phyloP scores from a whole-genome alignment of 2,797 vertebrate genomes.

The Bradypus variegatus region DNA sequence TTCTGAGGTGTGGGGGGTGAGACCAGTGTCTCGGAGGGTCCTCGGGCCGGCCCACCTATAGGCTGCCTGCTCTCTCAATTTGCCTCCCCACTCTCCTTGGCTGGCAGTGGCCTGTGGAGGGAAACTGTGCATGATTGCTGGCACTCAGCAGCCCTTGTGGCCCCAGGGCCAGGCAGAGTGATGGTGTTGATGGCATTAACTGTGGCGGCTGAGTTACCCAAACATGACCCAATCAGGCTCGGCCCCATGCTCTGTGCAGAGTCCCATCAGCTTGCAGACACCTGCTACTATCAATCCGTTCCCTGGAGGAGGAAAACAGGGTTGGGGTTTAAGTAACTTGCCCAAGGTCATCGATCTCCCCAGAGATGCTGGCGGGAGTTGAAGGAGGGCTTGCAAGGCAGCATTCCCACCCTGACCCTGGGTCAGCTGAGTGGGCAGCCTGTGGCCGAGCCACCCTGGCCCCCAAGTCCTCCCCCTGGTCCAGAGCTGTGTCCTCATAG shows the following conservation, averaged over 20 bases:
- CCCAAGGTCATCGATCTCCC: not conserved
- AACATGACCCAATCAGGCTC: no score
- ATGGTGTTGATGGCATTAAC: rapidly evolving
- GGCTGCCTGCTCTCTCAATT: not conserved
- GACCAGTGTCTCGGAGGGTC: not conserved
- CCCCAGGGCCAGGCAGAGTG: not conserved
- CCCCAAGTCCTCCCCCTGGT: not conserved
- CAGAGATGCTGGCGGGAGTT: no score
- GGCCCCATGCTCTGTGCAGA: no score
- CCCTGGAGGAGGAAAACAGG: not conserved
- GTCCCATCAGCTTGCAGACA: not conserved
- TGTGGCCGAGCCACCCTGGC: rapidly evolving
- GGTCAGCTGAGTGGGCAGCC: no score
- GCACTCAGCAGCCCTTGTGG: no score
- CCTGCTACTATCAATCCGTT: rapidly evolving
- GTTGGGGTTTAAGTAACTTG: no score
- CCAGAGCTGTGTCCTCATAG: not conserved
- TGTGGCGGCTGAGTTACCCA: not conserved
- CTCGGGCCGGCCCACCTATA: not conserved
- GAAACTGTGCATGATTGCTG: not conserved
- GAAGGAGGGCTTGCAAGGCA: not conserved
- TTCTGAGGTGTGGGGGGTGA: rapidly evolving
- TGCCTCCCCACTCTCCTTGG: no score
- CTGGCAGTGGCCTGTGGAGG: rapidly evolving
- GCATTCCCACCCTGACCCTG: not conserved